Base-by-base conservation (phyloP, 2,113 vertebrate species). In the Etheostoma cragini region DNA sequence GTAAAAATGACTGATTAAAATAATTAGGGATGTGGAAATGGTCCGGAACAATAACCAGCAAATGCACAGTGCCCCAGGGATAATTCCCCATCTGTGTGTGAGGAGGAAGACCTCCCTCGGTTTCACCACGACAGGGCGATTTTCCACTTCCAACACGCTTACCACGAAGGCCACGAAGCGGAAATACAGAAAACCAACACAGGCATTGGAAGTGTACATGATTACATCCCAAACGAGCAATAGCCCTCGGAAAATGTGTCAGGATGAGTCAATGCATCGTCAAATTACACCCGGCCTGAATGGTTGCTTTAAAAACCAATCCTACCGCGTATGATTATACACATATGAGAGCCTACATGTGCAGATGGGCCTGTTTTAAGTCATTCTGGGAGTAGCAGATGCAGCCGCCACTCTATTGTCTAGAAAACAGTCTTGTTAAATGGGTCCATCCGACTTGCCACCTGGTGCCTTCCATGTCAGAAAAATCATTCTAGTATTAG, bases 41-140 rank as follows among this genome's bases (percentile, higher is more conserved):
- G 88, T 90, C 61, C 91, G 92, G 91, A 94, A 93, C 86, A 89
- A 89, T 92, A 91, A 94, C 89, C 87, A 89, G 89, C 91, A 90
- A 90, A 91, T 38, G 84, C 83, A 84, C 24, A 26, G 82, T 35
- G 87, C 85, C 91, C 90, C 76, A 17, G 15, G 88, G 89, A 84
- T 92, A 82, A 82, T 85, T 76, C 47, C 79, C 89, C 93, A 93
- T 94, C 90, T 93, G 93, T 88, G 78, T 61, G 67, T 58, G 85
- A 80, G 65, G 57, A 88, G 81, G 84, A 89, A 90, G 84, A 90
- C 88, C 79, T 91, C 80, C 86, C 85, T 90, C 46, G 12, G 81
- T 81, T 90, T 86, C 75, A 73, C 65, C 63, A 76, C 26, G 35
- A 88, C 80, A 74, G 80, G 22, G 73, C 16, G 42, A 85, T 89